Evolutionary conservation across 2,113 vertebrate species (phyloP), one percentile per base, ranked within the genome.

Genomic region (Thinocorus orbignyianus): DNA sequence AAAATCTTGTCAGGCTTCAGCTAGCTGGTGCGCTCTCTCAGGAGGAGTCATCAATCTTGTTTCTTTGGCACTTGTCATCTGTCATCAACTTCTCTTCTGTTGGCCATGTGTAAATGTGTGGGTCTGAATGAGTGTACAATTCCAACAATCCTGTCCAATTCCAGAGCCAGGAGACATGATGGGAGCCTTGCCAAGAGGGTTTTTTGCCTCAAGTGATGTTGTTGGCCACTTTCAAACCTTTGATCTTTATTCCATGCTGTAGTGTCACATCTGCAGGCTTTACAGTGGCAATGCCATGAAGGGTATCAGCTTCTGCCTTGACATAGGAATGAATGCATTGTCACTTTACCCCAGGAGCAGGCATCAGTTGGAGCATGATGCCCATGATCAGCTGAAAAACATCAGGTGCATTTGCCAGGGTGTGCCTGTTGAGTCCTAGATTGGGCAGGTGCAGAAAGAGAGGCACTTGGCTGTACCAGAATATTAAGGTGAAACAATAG

Each of bases 11-110:
- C 93, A 94, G 91, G 54, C 86, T 19, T 94, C 80, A 93, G 73
- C 73, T 95, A 71, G 95, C 91, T 95, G 48, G 42, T 95, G 74
- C 44, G 41, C 73, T 95, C 44, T 91, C 86, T 95, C 73, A 72
- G 81, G 35, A 91, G 31, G 42, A 86, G 51, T 76, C 93, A 87
- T 97, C 84, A 93, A 92, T 96, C 77, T 89, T 85, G 35, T 87
- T 84, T 97, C 49, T 78, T 92, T 97, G 91, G 91, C 94, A 71
- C 61, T 95, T 55, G 37, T 65, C 0, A 0, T 85, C 91, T 96
- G 94, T 97, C 96, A 95, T 95, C 94, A 95, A 23, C 81, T 72
- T 83, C 83, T 95, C 39, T 39, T 92, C 86, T 96, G 48, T 39
- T 93, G 84, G 73, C 86, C 77, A 69, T 89, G 91, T 26, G 65